Base-by-base conservation (phyloP, 2,797 vertebrate genomes). In the Oreonectes daqikongensis region DNA sequence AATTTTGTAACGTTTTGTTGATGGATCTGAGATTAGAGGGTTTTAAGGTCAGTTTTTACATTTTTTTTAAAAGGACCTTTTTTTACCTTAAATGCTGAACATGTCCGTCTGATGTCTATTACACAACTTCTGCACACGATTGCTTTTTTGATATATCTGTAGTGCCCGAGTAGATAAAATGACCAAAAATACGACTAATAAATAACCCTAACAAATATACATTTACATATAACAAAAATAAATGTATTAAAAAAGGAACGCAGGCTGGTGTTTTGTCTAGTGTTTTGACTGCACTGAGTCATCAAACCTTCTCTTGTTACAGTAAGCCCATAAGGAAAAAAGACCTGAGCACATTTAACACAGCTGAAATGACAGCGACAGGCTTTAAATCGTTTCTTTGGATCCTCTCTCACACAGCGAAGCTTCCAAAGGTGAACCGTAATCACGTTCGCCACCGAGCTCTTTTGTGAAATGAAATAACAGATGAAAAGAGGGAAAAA, bases 401-500 rank as follows among this genome's bases (percentile, higher is more conserved):
- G 81, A 78, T 79, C 66, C 69, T 79, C 79, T 66, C 69, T 64
- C 24, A 76, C 42, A 17, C 77, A 24, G 67, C 72, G 28, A 61
- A 72, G 22, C 67, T 68, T 75, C 74, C 76, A 86, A 80, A 82
- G 63, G 90, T 88, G 85, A 91, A 90, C 89, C 85, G 85, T 90
- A 90, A 92, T 93, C 91, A 88, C 87, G 86, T 82, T 85, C 86
- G 86, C 90, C 90, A 86, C 85, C 83, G 85, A 79, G 86, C 84
- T 88, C 90, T 88, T 91, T 94, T 91, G 88, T 92, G 59, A 76
- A 89, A 84, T 93, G 92, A 94, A 96, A 94, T 95, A 91, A 91
- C 92, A 93, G 94, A 94, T 94, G 95, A 95, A 95, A 95, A 96
- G 91, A 61, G 67, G 70, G 63, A 61, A 59, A 74, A 77, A 50